Percentiles rank a stretch among this genome's conserved stretches.
These are phyloP conservation scores for Apocheima hispidaria DNA, from an alignment of 2,888 invertebrate genomes.

Conservation along the genomic window DNA sequence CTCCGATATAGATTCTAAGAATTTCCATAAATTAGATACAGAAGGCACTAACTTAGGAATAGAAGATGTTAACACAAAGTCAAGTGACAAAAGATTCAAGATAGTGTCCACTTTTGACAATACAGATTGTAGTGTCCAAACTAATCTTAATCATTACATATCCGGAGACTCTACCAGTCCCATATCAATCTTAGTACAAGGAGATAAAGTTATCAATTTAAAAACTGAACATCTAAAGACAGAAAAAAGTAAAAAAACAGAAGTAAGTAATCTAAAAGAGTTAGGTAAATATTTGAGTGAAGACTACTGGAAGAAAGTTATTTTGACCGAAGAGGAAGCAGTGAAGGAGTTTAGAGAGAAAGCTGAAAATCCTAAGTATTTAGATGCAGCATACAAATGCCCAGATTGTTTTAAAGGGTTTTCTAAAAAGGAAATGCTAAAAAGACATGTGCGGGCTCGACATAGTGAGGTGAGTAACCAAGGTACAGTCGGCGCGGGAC, in stretches of 20 bases:
- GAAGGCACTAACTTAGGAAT: background rate
- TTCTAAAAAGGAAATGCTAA: conserved; percentile 70
- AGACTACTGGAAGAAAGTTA: conserved; percentile 65
- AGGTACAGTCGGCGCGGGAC: too few relatives aligned
- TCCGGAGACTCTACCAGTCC: conserved; percentile 6
- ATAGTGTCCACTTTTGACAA: background rate
- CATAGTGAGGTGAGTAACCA: conserved; percentile 73
- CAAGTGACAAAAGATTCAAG: background rate
- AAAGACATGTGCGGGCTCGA: conserved; percentile 63
- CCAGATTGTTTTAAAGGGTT: conserved; percentile 72
- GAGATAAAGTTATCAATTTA: background rate
- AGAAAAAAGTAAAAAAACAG: conserved; percentile 24
- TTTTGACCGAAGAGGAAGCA: conserved; percentile 71
- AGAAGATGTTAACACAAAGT: background rate
- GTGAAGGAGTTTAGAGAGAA: conserved; percentile 62
- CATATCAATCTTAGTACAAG: conserved; percentile 17
- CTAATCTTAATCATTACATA: background rate
- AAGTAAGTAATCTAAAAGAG: conserved; percentile 30
- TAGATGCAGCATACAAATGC: conserved; percentile 66
- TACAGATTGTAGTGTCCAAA: background rate
- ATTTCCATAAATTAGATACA: background rate
- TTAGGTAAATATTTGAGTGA: conserved; percentile 39
- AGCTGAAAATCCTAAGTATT: conserved; percentile 62
- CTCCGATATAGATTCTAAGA: background rate
- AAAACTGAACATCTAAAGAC: conserved; percentile 19